Evolutionary conservation across 2,888 invertebrate species (phyloP).

Genomic region (Yponomeuta sedellus): DNA sequence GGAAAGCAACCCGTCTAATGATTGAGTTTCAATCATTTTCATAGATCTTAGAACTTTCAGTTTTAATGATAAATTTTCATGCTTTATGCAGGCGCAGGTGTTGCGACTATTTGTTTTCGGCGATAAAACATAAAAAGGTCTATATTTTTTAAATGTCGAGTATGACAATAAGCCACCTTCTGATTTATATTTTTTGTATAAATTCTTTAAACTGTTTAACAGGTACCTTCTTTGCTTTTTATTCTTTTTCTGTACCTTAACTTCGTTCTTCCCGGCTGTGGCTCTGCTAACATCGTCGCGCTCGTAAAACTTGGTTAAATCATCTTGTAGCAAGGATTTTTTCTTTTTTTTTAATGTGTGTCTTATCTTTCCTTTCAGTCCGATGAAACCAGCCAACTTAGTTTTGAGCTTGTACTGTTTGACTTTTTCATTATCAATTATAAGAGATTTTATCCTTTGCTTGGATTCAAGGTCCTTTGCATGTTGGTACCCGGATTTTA

Average conservation of each 20-base stretch:
- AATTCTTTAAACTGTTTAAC: not conserved
- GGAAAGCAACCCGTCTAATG: not conserved
- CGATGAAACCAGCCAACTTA: constrained; percentile 12
- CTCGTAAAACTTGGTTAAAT: constrained; percentile 16
- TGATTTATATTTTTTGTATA: constrained; percentile 7
- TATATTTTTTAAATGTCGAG: constrained; percentile 12
- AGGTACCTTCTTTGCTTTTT: constrained; percentile 15
- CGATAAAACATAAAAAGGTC: constrained; percentile 11
- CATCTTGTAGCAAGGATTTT: constrained; percentile 12
- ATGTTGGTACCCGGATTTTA: not conserved
- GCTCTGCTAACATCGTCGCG: constrained; percentile 18
- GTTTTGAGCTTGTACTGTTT: constrained; percentile 17
- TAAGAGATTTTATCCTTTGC: not conserved
- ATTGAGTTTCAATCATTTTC: not conserved
- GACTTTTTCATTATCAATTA: constrained; percentile 9
- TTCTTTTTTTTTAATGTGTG: constrained; percentile 10
- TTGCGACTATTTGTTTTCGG: not conserved
- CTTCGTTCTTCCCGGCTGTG: constrained; percentile 20
- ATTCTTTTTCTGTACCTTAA: constrained; percentile 15
- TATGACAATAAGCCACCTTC: not conserved
- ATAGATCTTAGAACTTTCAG: not conserved
- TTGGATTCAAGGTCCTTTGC: constrained; percentile 15
- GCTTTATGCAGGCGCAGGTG: not conserved
- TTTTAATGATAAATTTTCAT: not conserved
- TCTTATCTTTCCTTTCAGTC: constrained; percentile 18